Evolutionary conservation across 2,888 invertebrate genomes (phyloP), one percentile per base, ranked within the genome.

Genomic region (Trissolcus brochymenae): DNA sequence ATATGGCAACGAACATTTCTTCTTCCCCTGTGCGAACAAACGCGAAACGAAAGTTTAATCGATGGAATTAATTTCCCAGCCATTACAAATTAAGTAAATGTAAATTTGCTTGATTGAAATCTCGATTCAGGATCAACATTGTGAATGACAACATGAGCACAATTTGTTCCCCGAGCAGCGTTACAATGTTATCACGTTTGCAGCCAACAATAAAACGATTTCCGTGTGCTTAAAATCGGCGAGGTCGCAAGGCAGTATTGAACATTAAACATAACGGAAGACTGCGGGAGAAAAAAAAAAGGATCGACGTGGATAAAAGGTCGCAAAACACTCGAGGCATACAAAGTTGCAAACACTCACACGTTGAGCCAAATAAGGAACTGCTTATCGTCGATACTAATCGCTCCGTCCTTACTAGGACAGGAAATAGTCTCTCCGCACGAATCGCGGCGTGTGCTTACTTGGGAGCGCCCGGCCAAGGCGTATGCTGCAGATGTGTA

Each of bases 311-410:
- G 68, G 72, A 76, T 62, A 71, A 71, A 78, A 71, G 75, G 75
- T 53, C 54, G 57, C 54, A 65, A 9, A 78, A 78, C 75, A 66
- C 59, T 56, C 60, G 65, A 29, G 53, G 75, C 78, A 68, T 76
- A 78, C 75, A 64, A 72, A 78, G 60, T 65, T 73, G 65, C 79
- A 73, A 76, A 78, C 80, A 80, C 79, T 79, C 76, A 79, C 72
- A 81, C 67, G 78, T 65, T 79, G 80, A 77, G 79, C 85, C 85
- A 84, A 86, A 87, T 85, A 85, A 84, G 85, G 85, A 78, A 66
- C 76, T 71, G 65, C 82, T 85, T 85, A 85, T 85, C 84, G 82
- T 72, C 79, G 67, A 76, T 81, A 81, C 82, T 83, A 84, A 87
- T 86, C 87, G 83, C 75, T 66, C 79, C 78, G 79, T 81, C 82